Percentiles rank a stretch among this genome's conserved stretches.
These are phyloP conservation scores for Tyto alba DNA, from an alignment of 2,113 vertebrate genomes.

Conservation along the genomic window DNA sequence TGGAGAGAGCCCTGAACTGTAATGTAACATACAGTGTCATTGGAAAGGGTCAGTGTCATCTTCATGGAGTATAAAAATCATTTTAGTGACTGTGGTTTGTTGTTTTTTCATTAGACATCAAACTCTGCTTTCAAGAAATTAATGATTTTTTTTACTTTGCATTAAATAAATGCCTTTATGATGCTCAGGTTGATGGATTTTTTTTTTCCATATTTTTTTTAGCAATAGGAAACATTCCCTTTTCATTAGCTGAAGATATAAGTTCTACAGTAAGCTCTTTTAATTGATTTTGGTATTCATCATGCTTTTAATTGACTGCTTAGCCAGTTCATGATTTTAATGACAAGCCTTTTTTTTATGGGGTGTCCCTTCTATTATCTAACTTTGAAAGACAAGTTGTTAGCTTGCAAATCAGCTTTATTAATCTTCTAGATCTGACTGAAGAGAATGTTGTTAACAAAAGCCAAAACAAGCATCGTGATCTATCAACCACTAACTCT, in stretches of 20 bases:
- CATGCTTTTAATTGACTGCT: background rate
- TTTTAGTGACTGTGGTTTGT: background rate
- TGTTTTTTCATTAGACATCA: background rate
- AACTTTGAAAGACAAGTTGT: background rate
- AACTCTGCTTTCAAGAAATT: background rate
- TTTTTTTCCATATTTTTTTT: background rate
- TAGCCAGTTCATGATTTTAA: background rate
- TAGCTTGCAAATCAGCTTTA: background rate
- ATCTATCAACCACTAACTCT: background rate
- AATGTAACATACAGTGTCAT: background rate
- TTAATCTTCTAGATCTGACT: background rate
- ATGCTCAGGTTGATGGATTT: background rate
- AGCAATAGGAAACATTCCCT: background rate
- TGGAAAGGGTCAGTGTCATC: background rate
- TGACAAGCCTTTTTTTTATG: background rate
- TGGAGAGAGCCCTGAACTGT: background rate
- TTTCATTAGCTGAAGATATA: background rate
- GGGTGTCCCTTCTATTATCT: background rate
- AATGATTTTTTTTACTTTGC: background rate
- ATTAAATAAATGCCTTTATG: background rate
- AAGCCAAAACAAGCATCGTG: background rate
- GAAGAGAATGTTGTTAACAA: background rate
- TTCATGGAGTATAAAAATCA: background rate
- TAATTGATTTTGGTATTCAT: background rate
- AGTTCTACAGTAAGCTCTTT: background rate